Evolutionary conservation across 2,888 invertebrate species (phyloP), one percentile per base, ranked within the genome.

Genomic region (Brachyptera risi): DNA sequence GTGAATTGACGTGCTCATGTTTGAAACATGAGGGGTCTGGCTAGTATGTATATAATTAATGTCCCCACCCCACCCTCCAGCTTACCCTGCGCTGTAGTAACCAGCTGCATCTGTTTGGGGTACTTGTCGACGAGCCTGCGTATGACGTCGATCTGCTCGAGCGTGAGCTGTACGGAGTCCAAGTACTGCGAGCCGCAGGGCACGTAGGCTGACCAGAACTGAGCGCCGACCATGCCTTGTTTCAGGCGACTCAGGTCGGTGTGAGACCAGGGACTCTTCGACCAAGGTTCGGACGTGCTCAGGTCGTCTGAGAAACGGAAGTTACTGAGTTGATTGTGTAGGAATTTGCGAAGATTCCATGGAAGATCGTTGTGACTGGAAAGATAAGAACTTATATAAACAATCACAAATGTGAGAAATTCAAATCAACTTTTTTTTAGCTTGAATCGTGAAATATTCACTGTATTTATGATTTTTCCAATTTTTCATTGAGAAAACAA

Each of bases 321-420:
- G 74, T 91, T 89, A 74, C 88, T 88, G 69, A 93, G 84, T 74
- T 88, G 87, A 76, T 92, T 92, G 77, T 92, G 91, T 74, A 92
- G 81, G 78, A 92, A 92, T 78, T 92, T 92, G 68, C 92, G 81
- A 74, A 93, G 90, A 77, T 92, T 92, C 91, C 92, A 92, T 13
- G 92, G 92, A 67, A 92, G 79, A 76, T 93, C 93, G 78, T 93
- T 93, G 82, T 93, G 93, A 67, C 76, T 75, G 69, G 11, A 24
- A 31, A 11, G 7, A 31, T 5, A 31, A n/a, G n/a, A n/a, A n/a
- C n/a, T n/a, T n/a, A n/a, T n/a, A n/a, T n/a, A n/a, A n/a, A n/a
- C n/a, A n/a, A n/a, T n/a, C n/a, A n/a, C 37, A 37, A 11, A 11
- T 11, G 13, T 37, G 11, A 37, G 37, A 37, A 37, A 37, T 11